Base-by-base conservation (phyloP, 2,888 invertebrate genomes). In the Apocheima hispidaria region DNA sequence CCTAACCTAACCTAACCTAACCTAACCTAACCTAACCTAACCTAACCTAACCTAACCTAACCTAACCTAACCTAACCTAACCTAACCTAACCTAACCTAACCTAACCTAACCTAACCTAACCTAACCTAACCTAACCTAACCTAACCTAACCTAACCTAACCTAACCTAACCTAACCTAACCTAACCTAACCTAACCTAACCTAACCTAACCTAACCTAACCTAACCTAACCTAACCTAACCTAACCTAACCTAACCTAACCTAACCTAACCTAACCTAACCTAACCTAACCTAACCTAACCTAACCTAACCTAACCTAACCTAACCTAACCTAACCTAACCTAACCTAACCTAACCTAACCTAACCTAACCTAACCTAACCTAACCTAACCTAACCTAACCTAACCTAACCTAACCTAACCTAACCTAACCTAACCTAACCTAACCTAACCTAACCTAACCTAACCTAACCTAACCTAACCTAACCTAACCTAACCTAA, bases 401-500 rank as follows among this genome's bases (percentile, higher is more conserved):
- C 60, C 60, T 60, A 60, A 60, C 60, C 60, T 60, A 60, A 60
- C 60, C 60, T 60, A 60, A 60, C 58, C 58, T 58, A 58, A 58
- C 58, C 58, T 58, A 58, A 58, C 58, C 58, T 58, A 58, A 60
- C 60, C 60, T 60, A 60, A 54, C 62, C 57, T 57, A 62, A 57
- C 62, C 58, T 62, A 63, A 58, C 63, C 63, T 60, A 61, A 61
- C 60, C 61, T 61, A 61, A 61, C 61, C 61, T 61, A 61, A 61
- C 61, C 56, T 56, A 61, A 61, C 61, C 61, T 56, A 61, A 61
- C 61, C 61, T 61, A 61, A 61, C 60, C 60, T 61, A 61, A 61
- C 60, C 62, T 62, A 62, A 63, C 63, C 62, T 62, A 62, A 62
- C 62, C 62, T 57, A 62, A 62, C 62, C 62, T 62, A 62, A 62